Conservation (phyloP, 2,888 invertebrate genomes). For the Diarsia rubi region DNA sequence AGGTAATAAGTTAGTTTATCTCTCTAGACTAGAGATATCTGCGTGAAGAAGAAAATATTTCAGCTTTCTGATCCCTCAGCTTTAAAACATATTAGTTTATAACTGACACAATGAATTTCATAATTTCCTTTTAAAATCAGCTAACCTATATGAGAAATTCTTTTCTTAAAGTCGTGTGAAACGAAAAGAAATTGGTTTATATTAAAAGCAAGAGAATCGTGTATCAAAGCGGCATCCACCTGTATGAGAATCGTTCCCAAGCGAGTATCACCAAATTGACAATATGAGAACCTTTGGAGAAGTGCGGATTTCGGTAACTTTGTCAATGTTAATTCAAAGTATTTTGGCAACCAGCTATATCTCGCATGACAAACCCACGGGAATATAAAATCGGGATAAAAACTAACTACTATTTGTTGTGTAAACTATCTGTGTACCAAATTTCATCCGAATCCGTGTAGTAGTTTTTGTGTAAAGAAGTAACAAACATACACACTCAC, state of each 20-base stretch:
- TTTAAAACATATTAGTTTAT: background rate
- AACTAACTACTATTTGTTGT: too few species aligned
- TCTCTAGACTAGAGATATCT: too few species aligned
- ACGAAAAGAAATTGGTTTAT: constrained; percentile 53
- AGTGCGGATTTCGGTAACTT: constrained; percentile 55
- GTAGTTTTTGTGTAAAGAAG: too few species aligned
- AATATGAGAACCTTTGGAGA: constrained; percentile 53
- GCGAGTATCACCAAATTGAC: constrained; percentile 54
- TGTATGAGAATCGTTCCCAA: constrained; percentile 26
- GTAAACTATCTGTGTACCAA: too few species aligned
- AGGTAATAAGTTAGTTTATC: too few species aligned
- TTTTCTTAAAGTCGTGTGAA: constrained; percentile 36
- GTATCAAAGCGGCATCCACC: constrained; percentile 60
- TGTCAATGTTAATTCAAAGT: too few species aligned
- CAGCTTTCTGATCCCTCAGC: background rate
- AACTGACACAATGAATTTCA: constrained; percentile 17
- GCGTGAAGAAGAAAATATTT: background rate
- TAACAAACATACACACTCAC: too few species aligned
- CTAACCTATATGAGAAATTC: constrained; percentile 46
- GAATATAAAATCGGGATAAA: too few species aligned
- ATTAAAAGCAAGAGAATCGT: constrained; percentile 53
- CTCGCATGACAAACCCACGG: too few species aligned
- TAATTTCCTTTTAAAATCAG: constrained; percentile 35
- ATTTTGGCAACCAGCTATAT: too few species aligned
- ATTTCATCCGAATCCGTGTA: too few species aligned